phyloP scores from a whole-genome alignment of 2,797 vertebrate genomes.

The Propithecus deckenii region DNA sequence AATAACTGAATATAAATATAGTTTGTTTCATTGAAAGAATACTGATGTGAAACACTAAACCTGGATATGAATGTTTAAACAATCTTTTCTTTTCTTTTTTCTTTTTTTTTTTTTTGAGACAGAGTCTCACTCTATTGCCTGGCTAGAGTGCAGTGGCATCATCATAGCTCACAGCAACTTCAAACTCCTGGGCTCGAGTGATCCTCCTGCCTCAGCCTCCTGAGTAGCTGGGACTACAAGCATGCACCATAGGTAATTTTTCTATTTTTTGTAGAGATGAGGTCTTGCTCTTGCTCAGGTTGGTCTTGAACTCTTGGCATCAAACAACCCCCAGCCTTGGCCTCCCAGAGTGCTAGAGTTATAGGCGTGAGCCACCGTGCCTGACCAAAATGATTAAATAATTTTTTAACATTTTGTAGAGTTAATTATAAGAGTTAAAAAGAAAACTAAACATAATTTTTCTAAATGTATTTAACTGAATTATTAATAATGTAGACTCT shows the following conservation, averaged over 20 bases:
- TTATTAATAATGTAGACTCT: background rate
- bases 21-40: background rate
- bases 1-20: background rate
- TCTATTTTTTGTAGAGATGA: background rate
- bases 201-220: background rate
- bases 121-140: background rate
- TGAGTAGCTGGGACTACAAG: background rate
- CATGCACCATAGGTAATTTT: background rate
- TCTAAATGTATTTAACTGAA: background rate
- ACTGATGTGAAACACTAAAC: background rate
- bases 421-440: background rate
- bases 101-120: background rate
- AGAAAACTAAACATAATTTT: background rate
- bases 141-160: background rate
- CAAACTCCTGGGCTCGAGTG: background rate
- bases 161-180: background rate
- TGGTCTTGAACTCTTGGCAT: background rate
- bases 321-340: background rate
- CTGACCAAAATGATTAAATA: background rate
- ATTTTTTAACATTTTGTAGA: background rate
- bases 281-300: too few species aligned
- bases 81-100: background rate
- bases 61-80: background rate
- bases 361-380: background rate
- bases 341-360: background rate